Percentiles rank a stretch among this genome's conserved stretches.
Conservation (phyloP, 2,888 invertebrate genomes). For the Hyles lineata region DNA sequence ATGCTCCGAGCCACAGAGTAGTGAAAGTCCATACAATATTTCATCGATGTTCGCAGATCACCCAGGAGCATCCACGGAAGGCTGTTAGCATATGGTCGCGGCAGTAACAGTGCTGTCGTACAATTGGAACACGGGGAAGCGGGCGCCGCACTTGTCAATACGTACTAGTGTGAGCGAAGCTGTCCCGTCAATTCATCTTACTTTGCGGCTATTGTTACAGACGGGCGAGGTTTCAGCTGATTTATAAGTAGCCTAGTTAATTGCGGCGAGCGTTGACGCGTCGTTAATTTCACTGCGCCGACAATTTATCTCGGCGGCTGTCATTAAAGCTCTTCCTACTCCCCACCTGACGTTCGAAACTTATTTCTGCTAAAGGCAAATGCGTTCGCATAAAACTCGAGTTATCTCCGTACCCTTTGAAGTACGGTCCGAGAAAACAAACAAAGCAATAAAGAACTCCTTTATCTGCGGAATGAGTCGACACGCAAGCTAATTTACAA, state of each 20-base stretch:
- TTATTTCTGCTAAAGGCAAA: constrained; percentile 54
- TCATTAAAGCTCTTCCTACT: constrained; percentile 55
- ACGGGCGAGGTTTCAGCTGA: constrained; percentile 73
- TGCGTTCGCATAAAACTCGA: constrained; percentile 80
- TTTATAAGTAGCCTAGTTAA: constrained; percentile 80
- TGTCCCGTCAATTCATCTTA: constrained; percentile 81
- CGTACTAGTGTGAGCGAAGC: constrained; percentile 73
- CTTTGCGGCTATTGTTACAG: constrained; percentile 79
- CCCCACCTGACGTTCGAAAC: constrained; percentile 52
- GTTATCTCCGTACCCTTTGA: constrained; percentile 82
- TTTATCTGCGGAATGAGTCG: constrained; percentile 84
- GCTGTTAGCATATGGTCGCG: constrained; percentile 45
- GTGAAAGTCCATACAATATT: constrained; percentile 38
- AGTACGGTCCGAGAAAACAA: constrained; percentile 83
- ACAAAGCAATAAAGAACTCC: constrained; percentile 84
- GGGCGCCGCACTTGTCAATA: constrained; percentile 75
- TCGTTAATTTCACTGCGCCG: constrained; percentile 71
- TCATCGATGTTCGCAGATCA: constrained; percentile 43
- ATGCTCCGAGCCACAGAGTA: constrained; percentile 60
- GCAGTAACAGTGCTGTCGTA: constrained; percentile 42
- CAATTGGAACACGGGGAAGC: constrained; percentile 58
- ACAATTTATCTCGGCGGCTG: constrained; percentile 63
- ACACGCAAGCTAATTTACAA: constrained; percentile 85
- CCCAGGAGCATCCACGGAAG: constrained; percentile 29
- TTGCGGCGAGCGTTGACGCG: constrained; percentile 71